Evolutionary conservation across 2,113 vertebrate species (phyloP), one percentile per base, ranked within the genome.

Genomic region (Grammomys dolichurus): DNA sequence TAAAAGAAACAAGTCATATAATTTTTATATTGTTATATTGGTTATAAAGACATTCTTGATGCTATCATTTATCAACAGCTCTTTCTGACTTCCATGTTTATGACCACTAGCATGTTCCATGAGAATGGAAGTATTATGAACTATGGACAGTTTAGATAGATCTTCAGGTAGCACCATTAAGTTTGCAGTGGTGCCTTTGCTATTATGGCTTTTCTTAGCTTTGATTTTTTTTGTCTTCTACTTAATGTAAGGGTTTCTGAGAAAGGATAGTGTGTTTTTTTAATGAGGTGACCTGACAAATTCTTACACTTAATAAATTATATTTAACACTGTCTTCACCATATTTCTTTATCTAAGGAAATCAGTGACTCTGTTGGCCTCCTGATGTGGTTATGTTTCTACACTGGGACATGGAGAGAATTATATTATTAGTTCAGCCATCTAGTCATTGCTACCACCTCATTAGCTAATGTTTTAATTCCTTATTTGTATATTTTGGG

Each of bases 401-500:
- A 3, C 56, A 26, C 65, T 36, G 63, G 33, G 4, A 24, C 20
- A 9, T 84, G 46, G 8, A 56, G 56, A 10, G n/a, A 54, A 1
- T 54, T 16, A 51, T 20, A 43, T 73, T 60, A 1, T 63, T 22
- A 5, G 7, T 40, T 93, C 20, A 72, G n/a, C 16, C 40, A 63
- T 4, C 24, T 43, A 77, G 40, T 80, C 43, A 48, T 40, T 46
- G 46, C 20, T 16, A 73, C 10, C 75, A 90, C 43, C 22, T 97
- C 46, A 73, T 90, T 88, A 92, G 19, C 76, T 86, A 77, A 7
- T 46, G 28, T 36, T 87, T 77, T 67, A 65, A 77, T 78, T 63
- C 69, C 13, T 72, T 93, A 43, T 56, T 67, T 93, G 51, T 93
- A 89, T 81, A 81, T 93, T 73, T 92, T 9, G 17, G 78, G 77